A percentile compares a stretch with the other conserved stretches of the same genome.
Conservation (phyloP, 2,113 vertebrate genomes). For the Cinclus cinclus region DNA sequence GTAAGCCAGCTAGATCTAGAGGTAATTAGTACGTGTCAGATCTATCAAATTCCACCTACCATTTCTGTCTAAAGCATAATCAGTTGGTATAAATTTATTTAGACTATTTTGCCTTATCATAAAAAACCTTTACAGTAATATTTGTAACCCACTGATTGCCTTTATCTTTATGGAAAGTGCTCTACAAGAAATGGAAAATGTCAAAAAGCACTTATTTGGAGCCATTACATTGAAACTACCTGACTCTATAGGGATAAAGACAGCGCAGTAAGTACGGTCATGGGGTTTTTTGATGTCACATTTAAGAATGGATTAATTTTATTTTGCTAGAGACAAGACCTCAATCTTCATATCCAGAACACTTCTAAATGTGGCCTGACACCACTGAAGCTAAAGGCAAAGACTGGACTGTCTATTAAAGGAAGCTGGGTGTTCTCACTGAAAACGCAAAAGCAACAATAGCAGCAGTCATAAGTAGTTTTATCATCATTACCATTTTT, state of each 20-base stretch:
- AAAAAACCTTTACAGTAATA: neutral
- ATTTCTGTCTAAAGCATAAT: neutral
- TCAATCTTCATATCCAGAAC: neutral
- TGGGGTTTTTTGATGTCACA: neutral
- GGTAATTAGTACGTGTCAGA: neutral
- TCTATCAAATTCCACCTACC: neutral
- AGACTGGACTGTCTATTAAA: neutral
- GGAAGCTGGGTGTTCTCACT: neutral
- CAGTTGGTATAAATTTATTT: neutral
- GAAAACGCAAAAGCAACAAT: neutral
- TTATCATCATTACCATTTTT: neutral
- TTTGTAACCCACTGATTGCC: neutral
- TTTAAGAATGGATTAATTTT: neutral
- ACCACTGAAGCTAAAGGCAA: neutral
- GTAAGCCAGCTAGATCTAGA: neutral
- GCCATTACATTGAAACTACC: neutral
- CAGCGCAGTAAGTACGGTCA: rapidly evolving
- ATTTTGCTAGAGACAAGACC: neutral
- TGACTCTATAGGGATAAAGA: neutral
- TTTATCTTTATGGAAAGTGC: neutral
- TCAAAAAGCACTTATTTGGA: neutral
- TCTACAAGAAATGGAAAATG: neutral
- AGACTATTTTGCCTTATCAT: neutral
- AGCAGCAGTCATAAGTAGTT: neutral
- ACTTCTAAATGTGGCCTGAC: neutral